phyloP scores from a whole-genome alignment of 2,797 vertebrate species.

The Sebastes reedi region DNA sequence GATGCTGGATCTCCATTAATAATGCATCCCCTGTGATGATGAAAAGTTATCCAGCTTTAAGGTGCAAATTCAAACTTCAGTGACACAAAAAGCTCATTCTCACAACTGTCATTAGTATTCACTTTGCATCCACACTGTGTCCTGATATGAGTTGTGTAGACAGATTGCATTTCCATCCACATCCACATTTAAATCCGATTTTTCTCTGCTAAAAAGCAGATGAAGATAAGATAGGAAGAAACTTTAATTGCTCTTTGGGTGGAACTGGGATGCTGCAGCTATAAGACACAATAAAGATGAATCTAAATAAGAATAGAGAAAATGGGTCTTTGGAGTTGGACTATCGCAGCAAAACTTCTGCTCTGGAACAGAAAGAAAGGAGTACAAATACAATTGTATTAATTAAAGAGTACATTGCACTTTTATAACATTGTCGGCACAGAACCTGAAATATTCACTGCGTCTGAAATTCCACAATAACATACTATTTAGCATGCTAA shows the following conservation, averaged over 20 bases:
- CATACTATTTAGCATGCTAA: too few species aligned
- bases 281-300: background rate
- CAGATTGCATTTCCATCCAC: slow-evolving; percentile 16
- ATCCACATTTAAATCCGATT: slow-evolving; percentile 31
- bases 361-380: background rate
- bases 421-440: too few species aligned
- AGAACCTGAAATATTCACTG: too few species aligned
- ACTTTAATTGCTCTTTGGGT: slow-evolving; percentile 26
- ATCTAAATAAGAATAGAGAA: slow-evolving; percentile 1
- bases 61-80: background rate
- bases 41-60: background rate
- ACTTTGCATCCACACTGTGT: background rate
- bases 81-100: background rate
- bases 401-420: background rate
- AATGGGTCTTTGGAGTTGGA: slow-evolving; percentile 8
- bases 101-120: slow-evolving; percentile 35
- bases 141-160: slow-evolving; percentile 32
- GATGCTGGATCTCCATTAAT: background rate
- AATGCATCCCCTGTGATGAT: background rate
- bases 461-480: too few species aligned
- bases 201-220: slow-evolving; percentile 24
- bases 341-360: background rate
- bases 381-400: background rate
- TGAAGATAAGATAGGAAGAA: slow-evolving; percentile 33
- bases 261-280: background rate